Evolutionary conservation across 2,113 vertebrate species (phyloP).

Genomic region (Tragelaphus strepsiceros): DNA sequence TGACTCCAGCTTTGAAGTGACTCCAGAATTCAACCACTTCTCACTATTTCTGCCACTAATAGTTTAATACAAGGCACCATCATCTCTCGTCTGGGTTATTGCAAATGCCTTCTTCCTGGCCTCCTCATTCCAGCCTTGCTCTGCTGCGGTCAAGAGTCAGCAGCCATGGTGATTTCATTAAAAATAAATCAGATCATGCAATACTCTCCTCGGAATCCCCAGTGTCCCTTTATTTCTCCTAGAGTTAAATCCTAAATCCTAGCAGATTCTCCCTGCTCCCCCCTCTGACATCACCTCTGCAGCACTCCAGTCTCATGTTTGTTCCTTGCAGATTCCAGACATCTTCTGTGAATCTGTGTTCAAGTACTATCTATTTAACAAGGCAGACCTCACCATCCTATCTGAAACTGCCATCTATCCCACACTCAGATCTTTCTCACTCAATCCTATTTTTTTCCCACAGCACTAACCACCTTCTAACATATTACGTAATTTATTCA

Average conservation of each 20-base stretch:
- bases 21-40: not conserved
- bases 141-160: not conserved
- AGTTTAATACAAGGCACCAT: not conserved
- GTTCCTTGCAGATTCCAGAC: not conserved
- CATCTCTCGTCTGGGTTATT: not conserved
- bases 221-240: not conserved
- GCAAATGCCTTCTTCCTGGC: not conserved
- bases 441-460: not conserved
- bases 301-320: not conserved
- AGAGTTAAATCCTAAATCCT: not conserved
- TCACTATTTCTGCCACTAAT: not conserved
- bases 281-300: not conserved
- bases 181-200: not conserved
- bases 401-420: not conserved
- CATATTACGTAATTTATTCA: not conserved
- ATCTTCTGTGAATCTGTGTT: not conserved
- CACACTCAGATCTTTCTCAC: not conserved
- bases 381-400: not conserved
- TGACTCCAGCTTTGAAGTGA: not conserved
- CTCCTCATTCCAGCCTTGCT: not conserved
- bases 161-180: not conserved
- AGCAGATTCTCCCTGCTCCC: not conserved
- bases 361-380: not conserved
- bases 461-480: not conserved
- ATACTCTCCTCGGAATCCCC: not conserved